Percentiles rank a stretch among this genome's conserved stretches.
Evolutionary conservation across 2,888 invertebrate species (phyloP).

Genomic region (Aporophyla lueneburgensis): DNA sequence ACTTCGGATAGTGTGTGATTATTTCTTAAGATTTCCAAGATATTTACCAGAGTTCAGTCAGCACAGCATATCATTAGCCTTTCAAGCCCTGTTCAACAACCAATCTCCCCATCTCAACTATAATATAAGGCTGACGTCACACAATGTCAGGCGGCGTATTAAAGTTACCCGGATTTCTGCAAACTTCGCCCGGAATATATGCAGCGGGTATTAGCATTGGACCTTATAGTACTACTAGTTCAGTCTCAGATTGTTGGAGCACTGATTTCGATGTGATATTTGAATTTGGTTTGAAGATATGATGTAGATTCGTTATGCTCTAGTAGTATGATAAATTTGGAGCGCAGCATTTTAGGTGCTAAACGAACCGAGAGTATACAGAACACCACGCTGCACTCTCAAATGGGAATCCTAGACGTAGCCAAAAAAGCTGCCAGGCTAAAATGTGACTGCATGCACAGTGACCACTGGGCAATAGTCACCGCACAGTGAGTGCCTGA

Average conservation of each 20-base stretch:
- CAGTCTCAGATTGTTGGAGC: not conserved
- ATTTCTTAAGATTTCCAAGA: not conserved
- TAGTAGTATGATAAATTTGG: not conserved
- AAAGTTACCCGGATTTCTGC: slow-evolving; percentile 39
- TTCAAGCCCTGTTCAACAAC: not conserved
- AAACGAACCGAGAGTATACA: no score
- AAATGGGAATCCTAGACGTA: no score
- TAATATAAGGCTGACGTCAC: slow-evolving; percentile 9
- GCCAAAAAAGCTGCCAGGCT: no score
- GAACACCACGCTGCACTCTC: no score
- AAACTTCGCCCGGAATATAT: slow-evolving; percentile 42
- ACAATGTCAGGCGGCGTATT: slow-evolving; percentile 20
- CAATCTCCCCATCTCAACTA: not conserved
- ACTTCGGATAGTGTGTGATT: not conserved
- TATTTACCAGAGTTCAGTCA: not conserved
- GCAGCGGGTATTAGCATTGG: slow-evolving; percentile 34
- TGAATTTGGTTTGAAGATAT: not conserved
- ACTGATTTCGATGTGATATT: slow-evolving; percentile 17
- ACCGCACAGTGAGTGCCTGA: no score
- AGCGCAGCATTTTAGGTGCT: no score
- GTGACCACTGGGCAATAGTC: no score
- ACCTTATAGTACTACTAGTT: slow-evolving; percentile 9
- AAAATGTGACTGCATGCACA: no score
- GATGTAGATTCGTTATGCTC: not conserved
- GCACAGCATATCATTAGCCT: not conserved